Percentiles rank a stretch among this genome's conserved stretches.
Conservation (phyloP, 2,113 vertebrate species). For the Pelmatolapia mariae region DNA sequence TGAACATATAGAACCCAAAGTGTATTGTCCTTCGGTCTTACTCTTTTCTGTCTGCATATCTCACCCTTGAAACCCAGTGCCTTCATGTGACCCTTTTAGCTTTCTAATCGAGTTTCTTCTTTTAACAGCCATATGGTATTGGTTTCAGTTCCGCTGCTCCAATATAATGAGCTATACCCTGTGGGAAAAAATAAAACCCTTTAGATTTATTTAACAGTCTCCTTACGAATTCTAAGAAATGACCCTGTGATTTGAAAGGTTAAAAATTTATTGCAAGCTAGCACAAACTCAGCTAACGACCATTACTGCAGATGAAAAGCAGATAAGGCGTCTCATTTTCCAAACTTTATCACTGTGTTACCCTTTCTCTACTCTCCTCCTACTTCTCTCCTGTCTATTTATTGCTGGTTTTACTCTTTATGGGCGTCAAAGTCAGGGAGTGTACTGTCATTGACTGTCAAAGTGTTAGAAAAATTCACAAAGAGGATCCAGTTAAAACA, state of each 20-base stretch:
- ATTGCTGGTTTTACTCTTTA: not conserved
- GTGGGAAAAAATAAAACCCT: conserved; percentile 37
- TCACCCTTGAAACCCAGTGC: not conserved
- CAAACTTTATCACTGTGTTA: conserved; percentile 29
- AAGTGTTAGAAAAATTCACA: not conserved
- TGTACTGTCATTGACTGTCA: not conserved
- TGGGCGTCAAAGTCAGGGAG: conserved; percentile 10
- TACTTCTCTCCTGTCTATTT: not conserved
- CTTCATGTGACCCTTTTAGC: conserved; percentile 42
- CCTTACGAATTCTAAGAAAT: conserved; percentile 40
- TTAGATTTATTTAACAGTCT: conserved; percentile 60
- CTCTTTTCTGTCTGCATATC: conserved; percentile 8
- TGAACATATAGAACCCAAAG: not conserved
- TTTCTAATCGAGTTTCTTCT: conserved; percentile 58
- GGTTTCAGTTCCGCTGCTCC: conserved; percentile 47
- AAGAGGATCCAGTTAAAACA: not conserved
- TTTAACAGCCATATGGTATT: conserved; percentile 66
- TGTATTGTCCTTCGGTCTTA: not conserved
- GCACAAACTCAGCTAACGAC: conserved; percentile 38
- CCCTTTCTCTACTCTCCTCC: not conserved
- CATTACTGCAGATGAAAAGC: conserved; percentile 53
- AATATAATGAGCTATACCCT: conserved; percentile 63
- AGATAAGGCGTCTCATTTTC: conserved; percentile 52
- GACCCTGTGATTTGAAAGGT: conserved; percentile 54
- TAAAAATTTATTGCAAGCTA: conserved; percentile 30